Conservation (phyloP, 2,888 invertebrate genomes). For the Lithosia quadra region DNA sequence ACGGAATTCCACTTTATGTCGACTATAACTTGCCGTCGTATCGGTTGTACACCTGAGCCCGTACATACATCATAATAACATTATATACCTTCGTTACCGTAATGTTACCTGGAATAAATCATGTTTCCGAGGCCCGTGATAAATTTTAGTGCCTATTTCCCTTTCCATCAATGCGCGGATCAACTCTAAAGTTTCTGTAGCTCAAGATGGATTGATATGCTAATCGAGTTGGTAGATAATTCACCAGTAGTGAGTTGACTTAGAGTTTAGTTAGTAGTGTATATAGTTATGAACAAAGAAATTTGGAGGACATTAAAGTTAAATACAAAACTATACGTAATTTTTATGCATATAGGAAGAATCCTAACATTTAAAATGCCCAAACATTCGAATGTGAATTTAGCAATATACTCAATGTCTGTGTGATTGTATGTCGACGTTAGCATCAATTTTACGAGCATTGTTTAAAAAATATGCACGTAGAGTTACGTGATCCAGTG, state of each 20-base stretch:
- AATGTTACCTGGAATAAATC: conserved; percentile 17
- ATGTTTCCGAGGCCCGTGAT: conserved; percentile 12
- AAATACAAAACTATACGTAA: too few relatives aligned
- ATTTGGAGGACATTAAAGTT: background rate
- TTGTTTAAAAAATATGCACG: too few relatives aligned
- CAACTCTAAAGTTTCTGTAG: conserved; percentile 9
- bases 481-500: too few relatives aligned
- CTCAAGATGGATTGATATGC: conserved; percentile 9
- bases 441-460: background rate
- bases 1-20: conserved; percentile 52
- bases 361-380: too few relatives aligned
- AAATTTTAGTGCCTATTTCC: conserved; percentile 21
- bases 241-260: background rate
- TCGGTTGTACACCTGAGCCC: conserved; percentile 47
- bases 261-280: background rate
- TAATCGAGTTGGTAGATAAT: conserved; percentile 1
- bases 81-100: conserved; percentile 27
- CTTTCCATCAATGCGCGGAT: conserved; percentile 12
- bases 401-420: background rate
- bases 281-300: background rate
- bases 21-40: conserved; percentile 51
- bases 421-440: background rate
- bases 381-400: too few relatives aligned
- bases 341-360: too few relatives aligned
- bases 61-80: conserved; percentile 49